These are phyloP conservation scores for Galagoides demidoff DNA, from an alignment of 2,797 vertebrate genomes.

Conservation along the genomic window DNA sequence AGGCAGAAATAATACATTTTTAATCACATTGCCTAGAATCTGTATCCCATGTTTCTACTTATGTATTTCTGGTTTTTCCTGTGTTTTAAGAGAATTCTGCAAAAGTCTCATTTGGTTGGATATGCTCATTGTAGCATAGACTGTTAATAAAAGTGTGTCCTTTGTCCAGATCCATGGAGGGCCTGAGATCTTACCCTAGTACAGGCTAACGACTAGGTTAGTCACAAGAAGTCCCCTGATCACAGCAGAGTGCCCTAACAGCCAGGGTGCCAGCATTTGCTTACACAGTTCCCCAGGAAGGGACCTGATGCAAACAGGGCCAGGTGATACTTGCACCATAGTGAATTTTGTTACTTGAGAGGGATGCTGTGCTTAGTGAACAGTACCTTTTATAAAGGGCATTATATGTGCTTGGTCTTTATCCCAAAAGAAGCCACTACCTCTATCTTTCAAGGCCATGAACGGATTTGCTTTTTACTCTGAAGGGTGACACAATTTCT, in stretches of 20 bases:
- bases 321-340: background rate
- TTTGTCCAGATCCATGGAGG: background rate
- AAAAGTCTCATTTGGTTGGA: background rate
- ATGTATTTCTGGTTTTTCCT: background rate
- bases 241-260: background rate
- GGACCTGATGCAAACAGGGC: background rate
- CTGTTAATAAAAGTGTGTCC: background rate
- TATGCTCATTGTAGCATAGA: background rate
- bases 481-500: background rate
- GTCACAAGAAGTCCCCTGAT: background rate
- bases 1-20: background rate
- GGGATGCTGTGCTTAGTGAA: background rate
- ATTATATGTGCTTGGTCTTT: background rate
- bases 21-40: background rate
- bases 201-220: background rate
- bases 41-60: background rate
- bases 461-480: background rate
- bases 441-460: background rate
- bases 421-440: background rate
- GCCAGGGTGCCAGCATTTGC: background rate
- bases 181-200: background rate
- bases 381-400: background rate
- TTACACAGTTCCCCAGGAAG: background rate
- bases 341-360: background rate
- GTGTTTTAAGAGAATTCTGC: background rate